Base-by-base conservation (phyloP, 2,797 vertebrate species). In the Ctenochaetus hawaiiensis region DNA sequence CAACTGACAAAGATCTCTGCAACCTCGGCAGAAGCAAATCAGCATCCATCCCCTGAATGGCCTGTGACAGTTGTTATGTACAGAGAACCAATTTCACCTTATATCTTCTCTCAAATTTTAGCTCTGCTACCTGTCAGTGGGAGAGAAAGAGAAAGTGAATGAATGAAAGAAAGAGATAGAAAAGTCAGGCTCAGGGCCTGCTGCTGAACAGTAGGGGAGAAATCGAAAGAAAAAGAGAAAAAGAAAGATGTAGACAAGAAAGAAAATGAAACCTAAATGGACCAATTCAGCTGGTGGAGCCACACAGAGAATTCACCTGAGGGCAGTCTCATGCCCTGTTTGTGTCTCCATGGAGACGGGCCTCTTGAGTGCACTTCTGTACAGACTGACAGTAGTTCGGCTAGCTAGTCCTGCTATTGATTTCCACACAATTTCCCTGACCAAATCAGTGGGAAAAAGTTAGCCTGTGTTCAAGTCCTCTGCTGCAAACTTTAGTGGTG, bases 331-430 rank as follows among this genome's bases (percentile, higher is more conserved):
- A 84, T 84, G 89, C 88, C 79, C 86, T 65, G 88, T 85, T 91
- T 88, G 90, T 83, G 89, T 94, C 92, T 93, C 91, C 91, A 94
- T 93, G 90, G 94, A 91, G 86, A 94, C 91, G 11, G 78, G 77
- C 75, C 85, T 89, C 87, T 86, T 84, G 90, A 88, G 84, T 79
- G 77, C 26, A 51, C 67, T 78, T 89, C 79, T 77, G 68, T 85
- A 75, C 72, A 83, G 81, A 86, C 78, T 84, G 86, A 91, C 86
- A 85, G 72, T 78, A 51, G 85, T 85, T 82, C 81, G 67, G 67
- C 77, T 67, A 81, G 80, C 64, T 69, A 22, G 67, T 56, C 67
- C 67, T 67, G 53, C 65, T 78, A 87, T 89, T 82, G 85, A 91
- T 90, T 91, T 93, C 81, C 80, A 80, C 75, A 74, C 78, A 71